Conservation (phyloP, 2,113 vertebrate species). For the Amblyornis subalaris region DNA sequence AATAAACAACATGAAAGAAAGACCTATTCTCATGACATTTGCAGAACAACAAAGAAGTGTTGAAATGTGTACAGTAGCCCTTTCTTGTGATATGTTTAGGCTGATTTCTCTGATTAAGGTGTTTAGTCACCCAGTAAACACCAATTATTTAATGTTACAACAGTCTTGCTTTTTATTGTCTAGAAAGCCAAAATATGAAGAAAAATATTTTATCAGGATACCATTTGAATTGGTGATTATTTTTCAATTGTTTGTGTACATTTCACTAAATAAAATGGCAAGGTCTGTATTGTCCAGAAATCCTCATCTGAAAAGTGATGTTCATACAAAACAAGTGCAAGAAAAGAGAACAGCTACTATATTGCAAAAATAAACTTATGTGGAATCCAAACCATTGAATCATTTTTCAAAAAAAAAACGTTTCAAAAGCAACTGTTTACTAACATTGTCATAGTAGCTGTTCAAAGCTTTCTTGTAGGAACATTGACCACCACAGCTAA, state of each 20-base stretch:
- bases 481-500: background rate
- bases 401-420: background rate
- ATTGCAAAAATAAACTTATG: background rate
- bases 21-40: constrained; percentile 23
- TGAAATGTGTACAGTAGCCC: constrained; percentile 34
- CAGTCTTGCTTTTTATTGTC: background rate
- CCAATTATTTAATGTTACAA: background rate
- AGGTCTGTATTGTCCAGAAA: background rate
- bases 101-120: constrained; percentile 19
- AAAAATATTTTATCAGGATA: background rate
- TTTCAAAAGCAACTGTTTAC: background rate
- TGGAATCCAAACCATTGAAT: background rate
- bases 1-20: constrained; percentile 33
- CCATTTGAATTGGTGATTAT: background rate
- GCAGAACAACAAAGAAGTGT: constrained; percentile 1
- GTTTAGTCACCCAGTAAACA: background rate
- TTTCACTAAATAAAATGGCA: background rate
- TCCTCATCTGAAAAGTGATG: background rate
- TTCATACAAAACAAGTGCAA: background rate
- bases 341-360: background rate
- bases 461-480: background rate
- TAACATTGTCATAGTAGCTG: background rate
- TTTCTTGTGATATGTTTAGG: constrained; percentile 20
- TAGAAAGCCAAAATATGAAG: background rate
- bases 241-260: background rate